A percentile compares a stretch with the other conserved stretches of the same genome.
These are phyloP conservation scores for Syndactyla subalaris DNA, from an alignment of 2,797 vertebrate species.

Conservation along the genomic window DNA sequence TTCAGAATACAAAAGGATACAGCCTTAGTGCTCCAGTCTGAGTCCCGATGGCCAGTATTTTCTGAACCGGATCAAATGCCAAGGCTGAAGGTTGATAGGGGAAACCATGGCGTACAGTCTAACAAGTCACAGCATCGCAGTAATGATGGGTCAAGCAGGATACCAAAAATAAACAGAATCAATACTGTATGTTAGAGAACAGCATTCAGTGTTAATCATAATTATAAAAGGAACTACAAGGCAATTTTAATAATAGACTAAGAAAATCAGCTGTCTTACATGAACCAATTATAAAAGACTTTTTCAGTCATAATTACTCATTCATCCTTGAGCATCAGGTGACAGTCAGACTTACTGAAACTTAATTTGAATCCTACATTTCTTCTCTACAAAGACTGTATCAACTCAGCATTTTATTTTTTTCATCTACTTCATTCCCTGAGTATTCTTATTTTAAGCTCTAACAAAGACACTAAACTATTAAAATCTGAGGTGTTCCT, in stretches of 20 bases:
- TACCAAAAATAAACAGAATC: conserved; percentile 60
- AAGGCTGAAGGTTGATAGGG: conserved; percentile 96
- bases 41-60: conserved; percentile 95
- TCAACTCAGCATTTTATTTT: not conserved
- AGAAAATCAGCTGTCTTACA: not conserved
- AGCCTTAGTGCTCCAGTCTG: conserved; percentile 94
- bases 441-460: not conserved
- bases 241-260: not conserved
- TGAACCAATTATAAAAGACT: not conserved
- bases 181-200: conserved; percentile 21
- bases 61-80: conserved; percentile 98
- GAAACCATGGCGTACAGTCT: conserved; percentile 99
- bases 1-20: conserved; percentile 90
- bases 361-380: not conserved
- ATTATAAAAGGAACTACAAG: not conserved
- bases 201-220: not conserved
- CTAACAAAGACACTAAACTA: not conserved
- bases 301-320: not conserved
- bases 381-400: not conserved
- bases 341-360: not conserved
- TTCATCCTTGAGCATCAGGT: not conserved
- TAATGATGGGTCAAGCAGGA: conserved; percentile 24
- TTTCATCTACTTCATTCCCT: not conserved
- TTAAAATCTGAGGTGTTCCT: not conserved
- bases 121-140: conserved; percentile 58